These are phyloP conservation scores for Drosophila quinaria DNA, from an alignment of 2,888 invertebrate genomes.

Conservation along the genomic window DNA sequence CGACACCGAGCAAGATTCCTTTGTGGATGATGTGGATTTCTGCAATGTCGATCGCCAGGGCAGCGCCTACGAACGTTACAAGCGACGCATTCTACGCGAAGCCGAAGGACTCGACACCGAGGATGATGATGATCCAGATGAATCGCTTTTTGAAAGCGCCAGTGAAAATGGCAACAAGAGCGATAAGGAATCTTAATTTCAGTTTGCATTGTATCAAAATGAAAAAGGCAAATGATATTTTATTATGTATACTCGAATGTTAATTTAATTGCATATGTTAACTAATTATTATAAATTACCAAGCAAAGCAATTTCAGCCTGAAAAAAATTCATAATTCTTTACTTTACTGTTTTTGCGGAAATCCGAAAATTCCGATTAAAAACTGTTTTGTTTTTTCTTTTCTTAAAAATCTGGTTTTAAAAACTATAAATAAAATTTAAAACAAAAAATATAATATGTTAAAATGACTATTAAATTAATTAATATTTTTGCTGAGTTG, in stretches of 20 bases:
- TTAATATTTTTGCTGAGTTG: too few species aligned
- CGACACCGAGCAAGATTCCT: conserved; percentile 83
- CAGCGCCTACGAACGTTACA: conserved; percentile 89
- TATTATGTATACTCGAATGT: not conserved
- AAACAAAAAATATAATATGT: too few species aligned
- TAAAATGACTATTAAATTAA: too few species aligned
- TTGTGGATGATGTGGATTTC: conserved; percentile 85
- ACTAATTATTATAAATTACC: not conserved
- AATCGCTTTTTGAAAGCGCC: conserved; percentile 52
- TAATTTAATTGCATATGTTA: not conserved
- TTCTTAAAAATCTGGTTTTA: too few species aligned
- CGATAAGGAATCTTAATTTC: conserved; percentile 9
- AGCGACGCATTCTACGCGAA: conserved; percentile 86
- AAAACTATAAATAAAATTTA: too few species aligned
- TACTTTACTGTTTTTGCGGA: too few species aligned
- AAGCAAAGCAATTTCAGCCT: too few species aligned
- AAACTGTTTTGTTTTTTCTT: too few species aligned
- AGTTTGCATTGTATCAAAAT: not conserved
- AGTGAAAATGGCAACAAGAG: conserved; percentile 35
- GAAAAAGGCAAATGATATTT: not conserved
- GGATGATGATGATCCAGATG: conserved; percentile 37
- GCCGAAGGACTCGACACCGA: conserved; percentile 35
- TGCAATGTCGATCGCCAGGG: conserved; percentile 88
- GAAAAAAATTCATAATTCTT: too few species aligned
- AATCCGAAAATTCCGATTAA: too few species aligned